Evolutionary conservation across 2,797 vertebrate genomes (phyloP), one percentile per base, ranked within the genome.

Genomic region (Thripadectes ignobilis): DNA sequence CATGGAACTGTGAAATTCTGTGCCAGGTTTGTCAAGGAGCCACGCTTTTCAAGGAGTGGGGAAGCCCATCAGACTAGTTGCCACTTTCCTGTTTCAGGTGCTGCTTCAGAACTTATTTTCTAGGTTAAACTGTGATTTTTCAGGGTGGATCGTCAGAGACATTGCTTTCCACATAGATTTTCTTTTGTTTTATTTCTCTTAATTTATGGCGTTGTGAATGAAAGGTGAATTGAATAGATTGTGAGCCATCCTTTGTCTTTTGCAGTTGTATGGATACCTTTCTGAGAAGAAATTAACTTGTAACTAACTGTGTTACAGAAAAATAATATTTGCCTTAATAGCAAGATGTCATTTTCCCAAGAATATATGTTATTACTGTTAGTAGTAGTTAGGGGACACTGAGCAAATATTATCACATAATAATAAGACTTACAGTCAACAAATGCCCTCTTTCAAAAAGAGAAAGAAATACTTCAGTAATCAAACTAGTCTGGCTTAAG

Each of bases 11-110:
- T 65, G 63, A 80, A 78, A 54, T 15, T 12, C 26, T 48, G n/a
- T 26, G 5, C 22, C 29, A 57, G 59, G 12, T 7, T 83, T 16
- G 7, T 5, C 14, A 55, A 36, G 45, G 15, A 62, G 5, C 4
- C 34, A 54, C 0, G 1, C 1, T 14, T 32, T 26, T 34, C 0
- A 4, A 15, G 30, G 22, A 27, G 3, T 5, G 3, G 45, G 11
- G 10, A 82, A 89, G 21, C 3, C 13, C 9, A 52, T 51, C 36
- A 34, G 22, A 9, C 4, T 52, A 4, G 9, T 27, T 29, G 27
- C 54, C 24, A 21, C 74, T 71, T 38, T 52, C 18, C 11, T 38
- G 3, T 27, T 85, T 10, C 18, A 12, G 14, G 15, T 48, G 10
- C 14, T 77, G 13, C 34, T 83, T 66, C n/a, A 41, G 39, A 74